Base-by-base conservation (phyloP, 2,113 vertebrate species). In the Harpagus bidentatus region DNA sequence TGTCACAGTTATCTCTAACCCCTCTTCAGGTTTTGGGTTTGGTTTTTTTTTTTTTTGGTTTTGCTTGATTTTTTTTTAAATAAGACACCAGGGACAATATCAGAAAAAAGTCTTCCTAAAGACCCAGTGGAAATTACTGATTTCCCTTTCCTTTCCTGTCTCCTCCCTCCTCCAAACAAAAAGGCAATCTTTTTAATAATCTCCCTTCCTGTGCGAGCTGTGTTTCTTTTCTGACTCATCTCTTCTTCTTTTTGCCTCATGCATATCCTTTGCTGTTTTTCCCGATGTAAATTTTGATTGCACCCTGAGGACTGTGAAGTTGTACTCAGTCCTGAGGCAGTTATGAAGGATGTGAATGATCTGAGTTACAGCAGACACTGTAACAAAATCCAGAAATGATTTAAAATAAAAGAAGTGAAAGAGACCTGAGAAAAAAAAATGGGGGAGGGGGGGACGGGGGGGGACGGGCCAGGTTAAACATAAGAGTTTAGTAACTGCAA, bases 391-490 rank as follows among this genome's bases (percentile, higher is more conserved):
- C 40, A 94, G 61, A 79, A 62, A 67, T 32, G 0, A 28, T 25
- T 70, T 52, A 29, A 69, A 82, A 82, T n/a, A 50, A 53, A 48
- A 83, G 7, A 73, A 48, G 7, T 67, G 6, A 71, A 43, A 78
- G 9, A 40, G 16, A 55, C 6, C 7, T 52, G 26, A 19, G 31
- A 38, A 31, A n/a, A 58, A 5, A 10, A 9, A 1, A 0, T 2
- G 2, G 12, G 23, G 48, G 7, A n/a, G 4, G 3, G 52, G 31
- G 7, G 55, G 31, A 15, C 19, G 18, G 19, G 18, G 19, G 45
- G 20, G 45, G 45, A 47, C 4, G 6, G 55, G 78, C 2, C 9
- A 55, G 3, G 3, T 61, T 61, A 86, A 82, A 85, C 3, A 25
- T 61, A 36, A 78, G 4, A 15, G 3, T 9, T 69, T 18, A 78